Percentiles rank a stretch among this genome's conserved stretches.
Conservation (phyloP, 2,113 vertebrate genomes). For the Lipophrys pholis region DNA sequence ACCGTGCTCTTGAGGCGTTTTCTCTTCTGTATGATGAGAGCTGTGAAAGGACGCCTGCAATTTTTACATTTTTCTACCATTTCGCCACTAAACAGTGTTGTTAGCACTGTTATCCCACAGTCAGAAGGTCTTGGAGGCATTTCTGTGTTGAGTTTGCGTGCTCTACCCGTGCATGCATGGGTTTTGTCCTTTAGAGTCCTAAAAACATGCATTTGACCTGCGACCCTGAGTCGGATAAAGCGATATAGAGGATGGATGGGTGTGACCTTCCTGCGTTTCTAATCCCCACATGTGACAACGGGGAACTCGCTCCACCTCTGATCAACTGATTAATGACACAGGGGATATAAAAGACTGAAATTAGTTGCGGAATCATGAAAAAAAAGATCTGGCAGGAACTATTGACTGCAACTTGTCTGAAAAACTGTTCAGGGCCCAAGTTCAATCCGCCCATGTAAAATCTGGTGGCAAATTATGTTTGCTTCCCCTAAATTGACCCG, state of each 20-base stretch:
- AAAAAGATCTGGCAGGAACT: not conserved
- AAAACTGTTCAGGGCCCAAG: conserved; percentile 7
- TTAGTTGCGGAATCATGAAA: not conserved
- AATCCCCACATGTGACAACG: not conserved
- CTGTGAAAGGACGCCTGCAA: not conserved
- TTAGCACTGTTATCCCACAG: not conserved
- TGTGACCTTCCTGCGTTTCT: not conserved
- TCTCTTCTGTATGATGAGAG: not conserved
- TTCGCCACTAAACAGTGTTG: not conserved
- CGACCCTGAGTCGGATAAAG: not conserved
- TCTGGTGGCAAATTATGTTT: conserved; percentile 3
- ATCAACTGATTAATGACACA: not conserved
- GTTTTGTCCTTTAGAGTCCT: no score
- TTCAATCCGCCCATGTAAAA: not conserved
- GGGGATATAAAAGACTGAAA: conserved; percentile 8
- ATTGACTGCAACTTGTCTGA: not conserved
- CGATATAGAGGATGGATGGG: no score
- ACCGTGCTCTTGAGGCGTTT: not conserved
- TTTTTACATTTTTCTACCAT: not conserved
- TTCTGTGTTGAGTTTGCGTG: no score
- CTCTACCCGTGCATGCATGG: no score
- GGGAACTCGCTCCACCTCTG: conserved; percentile 5
- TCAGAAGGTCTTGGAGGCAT: not conserved
- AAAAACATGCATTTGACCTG: not conserved
- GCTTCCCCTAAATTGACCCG: not conserved